Base-by-base conservation (phyloP, 2,113 vertebrate genomes). In the Callorhinus ursinus region DNA sequence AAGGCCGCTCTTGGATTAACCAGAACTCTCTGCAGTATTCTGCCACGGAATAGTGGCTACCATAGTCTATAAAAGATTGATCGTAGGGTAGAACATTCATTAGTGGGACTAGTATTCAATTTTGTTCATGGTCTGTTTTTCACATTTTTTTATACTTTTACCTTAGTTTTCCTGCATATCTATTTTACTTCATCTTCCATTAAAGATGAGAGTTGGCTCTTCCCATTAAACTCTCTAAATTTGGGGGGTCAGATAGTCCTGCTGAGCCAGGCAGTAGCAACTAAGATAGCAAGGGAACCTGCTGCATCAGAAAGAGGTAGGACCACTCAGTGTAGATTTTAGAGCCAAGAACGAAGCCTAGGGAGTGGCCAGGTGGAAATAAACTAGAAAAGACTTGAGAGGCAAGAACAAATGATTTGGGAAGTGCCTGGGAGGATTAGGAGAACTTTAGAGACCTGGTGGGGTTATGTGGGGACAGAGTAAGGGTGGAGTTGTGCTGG, bases 1-100 rank as follows among this genome's bases (percentile, higher is more conserved):
- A 99, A 0, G 97, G 92, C 95, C 51, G 16, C 33, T 55, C 49
- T 61, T 26, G 49, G 49, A 36, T 3, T 12, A 86, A 36, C 51
- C 55, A 80, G 51, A 88, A n/a, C 46, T 67, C n/a, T 0, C 2
- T 33, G 39, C 55, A 2, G 0, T 61, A 10, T 42, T 82, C 74
- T n/a, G 13, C 46, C 36, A 0, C 9, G 2, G 63, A 39, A 28
- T 4, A 36, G 33, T 21, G 49, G 24, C 82, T 31, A 0, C 90
- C 4, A 0, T 31, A 8, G 33, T 74, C 39, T 49, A 0, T 39
- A 33, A 74, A 74, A 79, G 21, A 36, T 49, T 24, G 18, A 24
- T 67, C 7, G 19, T 36, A 21, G 42, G 76, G 7, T 5, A 3
- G 57, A 84, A 72, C 46, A 15, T 89, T 77, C 51, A 10, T 61